phyloP scores from a whole-genome alignment of 2,888 invertebrate species.

The Meta bourneti region DNA sequence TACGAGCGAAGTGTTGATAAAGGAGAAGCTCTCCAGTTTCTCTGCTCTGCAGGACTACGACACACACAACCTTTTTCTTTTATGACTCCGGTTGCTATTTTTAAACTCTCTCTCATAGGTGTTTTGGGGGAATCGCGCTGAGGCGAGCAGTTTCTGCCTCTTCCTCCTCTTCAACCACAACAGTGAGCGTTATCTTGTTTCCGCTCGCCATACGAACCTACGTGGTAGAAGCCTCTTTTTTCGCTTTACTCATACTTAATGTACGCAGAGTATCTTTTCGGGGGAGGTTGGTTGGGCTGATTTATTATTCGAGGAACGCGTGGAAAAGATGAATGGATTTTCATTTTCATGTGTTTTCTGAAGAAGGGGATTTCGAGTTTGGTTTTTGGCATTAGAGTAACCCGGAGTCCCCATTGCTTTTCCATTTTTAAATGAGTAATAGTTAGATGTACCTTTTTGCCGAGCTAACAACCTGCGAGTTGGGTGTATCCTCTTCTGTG shows the following conservation, averaged over 20 bases:
- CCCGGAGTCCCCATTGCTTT: no score
- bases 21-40: neutral
- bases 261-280: slow-evolving; percentile 16
- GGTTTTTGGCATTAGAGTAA: no score
- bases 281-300: neutral
- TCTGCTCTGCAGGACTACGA: neutral
- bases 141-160: slow-evolving; percentile 6
- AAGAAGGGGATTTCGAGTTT: no score
- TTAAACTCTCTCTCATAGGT: slow-evolving; percentile 22
- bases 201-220: neutral
- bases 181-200: neutral
- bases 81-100: slow-evolving; percentile 31
- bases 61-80: slow-evolving; percentile 9
- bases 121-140: slow-evolving; percentile 15
- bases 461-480: no score
- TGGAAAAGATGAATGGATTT: no score
- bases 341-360: no score
- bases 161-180: neutral
- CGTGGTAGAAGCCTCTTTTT: neutral
- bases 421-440: no score
- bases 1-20: neutral
- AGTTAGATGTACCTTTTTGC: no score
- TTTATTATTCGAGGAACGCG: no score
- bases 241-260: slow-evolving; percentile 1
- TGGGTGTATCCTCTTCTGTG: no score